A percentile compares a stretch with the other conserved stretches of the same genome.
Conservation (phyloP, 2,113 vertebrate species). For the Perognathus longimembris region DNA sequence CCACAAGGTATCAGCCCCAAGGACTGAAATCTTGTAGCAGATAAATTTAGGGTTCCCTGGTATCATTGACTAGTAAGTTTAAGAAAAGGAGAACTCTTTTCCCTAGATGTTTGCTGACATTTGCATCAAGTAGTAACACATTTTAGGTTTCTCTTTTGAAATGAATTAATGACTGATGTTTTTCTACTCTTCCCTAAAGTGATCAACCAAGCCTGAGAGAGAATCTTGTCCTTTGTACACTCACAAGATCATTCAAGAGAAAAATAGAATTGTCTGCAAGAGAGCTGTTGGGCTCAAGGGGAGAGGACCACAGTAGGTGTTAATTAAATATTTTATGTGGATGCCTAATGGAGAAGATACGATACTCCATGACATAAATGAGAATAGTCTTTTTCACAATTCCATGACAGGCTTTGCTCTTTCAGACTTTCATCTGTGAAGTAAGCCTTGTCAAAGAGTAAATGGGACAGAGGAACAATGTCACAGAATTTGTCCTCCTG, state of each 20-base stretch:
- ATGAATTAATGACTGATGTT: not conserved
- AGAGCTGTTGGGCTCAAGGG: too few relatives aligned
- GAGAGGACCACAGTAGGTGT: not conserved
- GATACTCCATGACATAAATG: not conserved
- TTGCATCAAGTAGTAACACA: not conserved
- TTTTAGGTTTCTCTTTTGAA: not conserved
- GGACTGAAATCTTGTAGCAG: not conserved
- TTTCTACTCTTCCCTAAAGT: not conserved
- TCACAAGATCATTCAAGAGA: not conserved
- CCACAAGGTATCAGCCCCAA: not conserved
- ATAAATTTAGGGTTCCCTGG: not conserved
- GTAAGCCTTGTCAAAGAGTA: not conserved
- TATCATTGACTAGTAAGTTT: not conserved
- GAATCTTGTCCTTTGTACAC: not conserved
- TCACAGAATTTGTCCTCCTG: too few relatives aligned
- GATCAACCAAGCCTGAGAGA: not conserved
- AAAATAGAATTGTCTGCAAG: not conserved
- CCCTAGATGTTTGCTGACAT: not conserved
- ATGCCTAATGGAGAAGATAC: not conserved
- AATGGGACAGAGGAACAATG: not conserved
- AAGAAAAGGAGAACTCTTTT: not conserved
- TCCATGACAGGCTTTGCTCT: not conserved
- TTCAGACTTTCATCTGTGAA: not conserved
- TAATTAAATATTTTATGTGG: not conserved
- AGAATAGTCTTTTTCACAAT: not conserved